Evolutionary conservation across 2,888 invertebrate species (phyloP), one percentile per base, ranked within the genome.

Genomic region (Calameuta pallipes): DNA sequence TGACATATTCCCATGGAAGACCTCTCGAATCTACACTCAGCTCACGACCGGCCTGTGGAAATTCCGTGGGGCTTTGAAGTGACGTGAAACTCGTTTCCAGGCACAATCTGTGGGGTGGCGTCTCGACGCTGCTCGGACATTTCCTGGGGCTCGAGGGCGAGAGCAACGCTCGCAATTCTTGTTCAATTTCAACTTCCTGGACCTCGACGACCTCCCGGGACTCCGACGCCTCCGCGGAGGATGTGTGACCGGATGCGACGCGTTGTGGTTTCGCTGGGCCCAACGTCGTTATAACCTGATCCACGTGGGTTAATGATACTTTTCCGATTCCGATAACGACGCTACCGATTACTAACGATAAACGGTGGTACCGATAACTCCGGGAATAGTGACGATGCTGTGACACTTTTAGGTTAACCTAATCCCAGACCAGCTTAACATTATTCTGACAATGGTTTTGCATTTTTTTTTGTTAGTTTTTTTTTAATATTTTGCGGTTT

Each of bases 261-360:
- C 96, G 93, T 89, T 95, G 95, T 15, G 96, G 96, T 91, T 96
- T 97, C 81, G 95, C 94, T 82, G 96, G 96, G 75, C 96, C 96
- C 90, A 95, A 94, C 86, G 95, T 94, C 82, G 95, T 95, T 94
- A 95, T 94, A 94, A 95, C 95, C 95, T 95, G 90, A 80, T 83
- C 80, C 71, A 71, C 71, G 71, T 71, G 33, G 71, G 31, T 71
- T 71, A 71, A 71, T 71, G 23, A 71, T 71, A 31, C 13, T 71
- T 71, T 34, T 12, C 12, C 33, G 71, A 31, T 71, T 31, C 71
- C 71, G 31, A 71, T 56, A 23, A 56, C 23, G 56, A 56, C 23
- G 56, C 56, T 56, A 71, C 31, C 71, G 33, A 34, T 71, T 31
- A 31, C 33, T 31, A 6, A 34, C 71, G 71, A 71, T 71, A 71